Evolutionary conservation across 2,113 vertebrate genomes (phyloP).

Genomic region (Odocoileus virginianus): DNA sequence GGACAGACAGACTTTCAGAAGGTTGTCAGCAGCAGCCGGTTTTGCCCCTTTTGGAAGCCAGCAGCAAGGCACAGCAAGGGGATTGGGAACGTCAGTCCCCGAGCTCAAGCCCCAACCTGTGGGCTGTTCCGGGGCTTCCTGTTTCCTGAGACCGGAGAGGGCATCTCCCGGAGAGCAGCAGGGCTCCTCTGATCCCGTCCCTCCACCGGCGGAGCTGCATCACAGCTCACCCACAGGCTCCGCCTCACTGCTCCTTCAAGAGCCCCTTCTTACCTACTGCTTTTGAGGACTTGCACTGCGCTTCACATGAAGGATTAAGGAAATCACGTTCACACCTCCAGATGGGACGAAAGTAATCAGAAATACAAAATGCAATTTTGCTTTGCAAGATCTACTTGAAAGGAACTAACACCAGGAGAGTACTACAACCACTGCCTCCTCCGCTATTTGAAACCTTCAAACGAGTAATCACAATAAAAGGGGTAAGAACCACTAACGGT

Average conservation of each 20-base stretch:
- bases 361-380: not conserved
- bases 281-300: not conserved
- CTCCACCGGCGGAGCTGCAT: not conserved
- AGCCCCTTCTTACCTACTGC: not conserved
- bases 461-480: not conserved
- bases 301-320: not conserved
- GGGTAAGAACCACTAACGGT: too few relatives aligned
- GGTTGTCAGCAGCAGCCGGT: not conserved
- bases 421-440: not conserved
- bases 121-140: not conserved
- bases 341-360: not conserved
- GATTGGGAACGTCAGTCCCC: fast-evolving
- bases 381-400: not conserved
- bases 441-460: not conserved
- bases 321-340: not conserved
- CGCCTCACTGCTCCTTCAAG: not conserved
- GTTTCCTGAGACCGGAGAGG: not conserved
- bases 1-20: not conserved
- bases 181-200: too few relatives aligned
- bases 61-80: not conserved
- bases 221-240: not conserved
- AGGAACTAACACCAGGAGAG: not conserved
- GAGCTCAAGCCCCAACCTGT: not conserved
- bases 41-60: not conserved
- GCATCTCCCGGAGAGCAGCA: not conserved